Conservation (phyloP, 2,888 invertebrate genomes). For the Phrixothrix hirtus region DNA sequence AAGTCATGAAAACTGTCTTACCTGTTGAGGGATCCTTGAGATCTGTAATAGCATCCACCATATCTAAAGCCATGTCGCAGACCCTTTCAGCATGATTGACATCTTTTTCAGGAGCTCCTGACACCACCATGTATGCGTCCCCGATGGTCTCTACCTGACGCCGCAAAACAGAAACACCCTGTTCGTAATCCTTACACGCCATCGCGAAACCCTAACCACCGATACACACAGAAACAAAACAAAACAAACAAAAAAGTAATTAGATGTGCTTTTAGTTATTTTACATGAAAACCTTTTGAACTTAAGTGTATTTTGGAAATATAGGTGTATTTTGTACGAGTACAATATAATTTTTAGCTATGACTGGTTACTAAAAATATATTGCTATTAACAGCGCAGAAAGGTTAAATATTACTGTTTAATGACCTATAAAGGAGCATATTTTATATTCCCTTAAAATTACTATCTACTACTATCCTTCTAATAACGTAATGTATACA, state of each 20-base stretch:
- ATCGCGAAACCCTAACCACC: constrained; percentile 31
- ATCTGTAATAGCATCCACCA: constrained; percentile 91
- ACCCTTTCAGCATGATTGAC: constrained; percentile 89
- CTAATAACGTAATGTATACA: too few species aligned
- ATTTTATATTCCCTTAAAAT: too few species aligned
- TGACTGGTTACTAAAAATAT: too few species aligned
- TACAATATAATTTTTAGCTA: too few species aligned
- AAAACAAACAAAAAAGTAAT: constrained; percentile 31
- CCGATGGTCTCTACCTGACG: constrained; percentile 93
- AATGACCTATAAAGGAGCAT: too few species aligned
- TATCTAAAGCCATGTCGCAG: constrained; percentile 94
- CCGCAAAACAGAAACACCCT: constrained; percentile 30
- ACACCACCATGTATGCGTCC: constrained; percentile 98
- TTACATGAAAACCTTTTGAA: not conserved
- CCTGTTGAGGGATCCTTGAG: constrained; percentile 92
- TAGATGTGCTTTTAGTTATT: constrained; percentile 16
- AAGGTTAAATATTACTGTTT: too few species aligned
- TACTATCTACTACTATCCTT: too few species aligned
- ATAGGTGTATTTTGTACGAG: too few species aligned
- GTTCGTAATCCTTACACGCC: constrained; percentile 29
- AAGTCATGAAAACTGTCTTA: too few species aligned
- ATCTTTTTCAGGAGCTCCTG: constrained; percentile 91
- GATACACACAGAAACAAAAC: constrained; percentile 34
- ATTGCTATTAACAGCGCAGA: too few species aligned
- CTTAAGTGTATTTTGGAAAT: too few species aligned